Base-by-base conservation (phyloP, 2,888 invertebrate species). In the Herminia tarsipennalis region DNA sequence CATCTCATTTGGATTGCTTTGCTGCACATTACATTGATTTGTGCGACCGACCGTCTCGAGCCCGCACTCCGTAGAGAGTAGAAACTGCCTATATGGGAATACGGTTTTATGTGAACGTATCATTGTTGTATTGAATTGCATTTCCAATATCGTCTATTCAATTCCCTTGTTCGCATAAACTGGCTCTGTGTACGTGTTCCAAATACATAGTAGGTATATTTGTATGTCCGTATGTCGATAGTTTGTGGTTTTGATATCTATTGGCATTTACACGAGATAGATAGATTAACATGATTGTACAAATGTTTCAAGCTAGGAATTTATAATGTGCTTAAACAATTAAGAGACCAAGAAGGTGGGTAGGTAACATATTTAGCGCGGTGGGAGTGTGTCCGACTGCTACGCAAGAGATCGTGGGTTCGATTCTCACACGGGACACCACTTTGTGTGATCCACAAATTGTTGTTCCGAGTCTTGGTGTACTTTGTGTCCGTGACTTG, bases 1-100 rank as follows among this genome's bases (percentile, higher is more conserved):
- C 58, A 61, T 63, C 69, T 71, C 66, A 58, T 71, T 67, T 59
- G 59, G 66, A 75, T 75, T 71, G 73, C 72, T 67, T 70, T 70
- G 69, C 60, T 67, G 62, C 70, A 73, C 65, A 75, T 78, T 72
- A 78, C 77, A 78, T 83, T 81, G 81, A 82, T 84, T 79, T 78
- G 77, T 78, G 73, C 74, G 61, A 66, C 63, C 69, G 51, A 70
- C 64, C 73, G 73, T 67, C 67, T 68, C 58, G 32, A 47, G 33
- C 56, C 41, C 43, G 33, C 51, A 44, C 49, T 60, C 46, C 34
- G 41, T 34, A 41, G 44, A 43, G 4, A 32, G 4, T 8, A 2
- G n/a, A n/a, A n/a, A n/a, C n/a, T 20, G 20, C 36, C 32, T 28
- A 37, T 29, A 28, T 28, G 27, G 28, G 37, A 46, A 35, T 38